Evolutionary conservation across 2,888 invertebrate genomes (phyloP).

Genomic region (Lissocephala sabroskyi): DNA sequence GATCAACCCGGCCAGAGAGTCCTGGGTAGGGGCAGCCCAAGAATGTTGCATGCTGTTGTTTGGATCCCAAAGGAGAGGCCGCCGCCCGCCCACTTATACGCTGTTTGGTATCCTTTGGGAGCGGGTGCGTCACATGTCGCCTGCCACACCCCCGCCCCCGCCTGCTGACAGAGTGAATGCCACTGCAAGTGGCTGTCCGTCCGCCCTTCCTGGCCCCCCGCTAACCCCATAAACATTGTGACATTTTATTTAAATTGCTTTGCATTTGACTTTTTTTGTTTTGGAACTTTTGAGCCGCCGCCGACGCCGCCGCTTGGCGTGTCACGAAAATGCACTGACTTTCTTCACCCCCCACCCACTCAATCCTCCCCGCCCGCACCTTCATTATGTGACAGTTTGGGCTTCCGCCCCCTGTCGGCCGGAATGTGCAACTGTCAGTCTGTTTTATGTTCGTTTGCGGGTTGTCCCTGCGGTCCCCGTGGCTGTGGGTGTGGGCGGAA

Average conservation of each 20-base stretch:
- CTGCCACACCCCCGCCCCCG: slow-evolving; percentile 29
- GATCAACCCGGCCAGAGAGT: no score
- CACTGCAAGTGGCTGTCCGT: neutral
- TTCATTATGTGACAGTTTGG: slow-evolving; percentile 46
- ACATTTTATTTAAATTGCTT: slow-evolving; percentile 57
- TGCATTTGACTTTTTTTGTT: slow-evolving; percentile 41
- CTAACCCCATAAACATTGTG: no score
- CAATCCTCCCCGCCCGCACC: slow-evolving; percentile 10
- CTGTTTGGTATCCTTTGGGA: no score
- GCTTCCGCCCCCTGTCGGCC: slow-evolving; percentile 5
- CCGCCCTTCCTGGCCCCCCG: slow-evolving; percentile 18
- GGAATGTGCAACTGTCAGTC: slow-evolving; percentile 5
- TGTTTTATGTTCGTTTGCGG: neutral
- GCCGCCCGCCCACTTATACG: neutral
- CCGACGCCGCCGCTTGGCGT: no score
- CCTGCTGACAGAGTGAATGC: neutral
- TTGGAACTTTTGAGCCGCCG: no score
- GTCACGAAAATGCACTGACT: no score
- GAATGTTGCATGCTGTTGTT: no score
- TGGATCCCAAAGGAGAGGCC: no score
- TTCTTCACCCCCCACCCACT: slow-evolving; percentile 10
- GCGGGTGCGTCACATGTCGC: slow-evolving; percentile 32
- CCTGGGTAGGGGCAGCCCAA: no score
- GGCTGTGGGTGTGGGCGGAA: no score
- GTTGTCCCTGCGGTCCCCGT: neutral